Evolutionary conservation across 2,888 invertebrate genomes (phyloP), one percentile per base, ranked within the genome.

Genomic region (Melinaea marsaeus): DNA sequence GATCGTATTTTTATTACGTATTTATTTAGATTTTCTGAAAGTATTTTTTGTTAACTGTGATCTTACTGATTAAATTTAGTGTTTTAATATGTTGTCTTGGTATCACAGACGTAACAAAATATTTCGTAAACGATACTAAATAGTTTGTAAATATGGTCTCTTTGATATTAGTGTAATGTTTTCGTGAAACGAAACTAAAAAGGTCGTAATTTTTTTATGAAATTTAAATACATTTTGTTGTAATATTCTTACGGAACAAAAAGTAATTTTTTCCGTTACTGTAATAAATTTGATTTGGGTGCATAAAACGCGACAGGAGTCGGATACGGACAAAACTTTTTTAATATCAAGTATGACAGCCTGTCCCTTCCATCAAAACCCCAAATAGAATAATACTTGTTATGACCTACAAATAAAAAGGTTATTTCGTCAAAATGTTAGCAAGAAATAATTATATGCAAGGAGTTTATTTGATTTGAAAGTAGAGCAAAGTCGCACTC

Each of bases 341-440:
- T 88, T 88, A 89, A 90, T 90, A 88, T 87, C 83, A 80, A 81
- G 78, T 79, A 80, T 85, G 81, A 81, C 80, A 78, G 79, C 71
- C 80, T 80, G 84, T 83, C 82, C 82, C 77, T 84, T 78, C 81
- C 80, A 86, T 84, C 79, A 80, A 79, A 84, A 83, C 46, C 46
- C 46, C 11, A 46, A 46, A 46, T 46, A 46, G 46, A 46, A 22
- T 22, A 22, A 46, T 46, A 46, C 46, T 46, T 46, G 46, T 46
- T 46, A 46, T 46, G 4, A 46, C n/a, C n/a, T n/a, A 13, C n/a
- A 46, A 13, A n/a, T 46, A 46, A n/a, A 46, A 46, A 11, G n/a
- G 11, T 13, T 46, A 46, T 46, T 46, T 46, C 46, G n/a, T 46
- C 11, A 46, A 46, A 46, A 46, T 46, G 46, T n/a, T n/a, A n/a